Percentiles rank a stretch among this genome's conserved stretches.
These are phyloP conservation scores for Liodrosophila aerea DNA, from an alignment of 2,888 invertebrate genomes.

Conservation along the genomic window DNA sequence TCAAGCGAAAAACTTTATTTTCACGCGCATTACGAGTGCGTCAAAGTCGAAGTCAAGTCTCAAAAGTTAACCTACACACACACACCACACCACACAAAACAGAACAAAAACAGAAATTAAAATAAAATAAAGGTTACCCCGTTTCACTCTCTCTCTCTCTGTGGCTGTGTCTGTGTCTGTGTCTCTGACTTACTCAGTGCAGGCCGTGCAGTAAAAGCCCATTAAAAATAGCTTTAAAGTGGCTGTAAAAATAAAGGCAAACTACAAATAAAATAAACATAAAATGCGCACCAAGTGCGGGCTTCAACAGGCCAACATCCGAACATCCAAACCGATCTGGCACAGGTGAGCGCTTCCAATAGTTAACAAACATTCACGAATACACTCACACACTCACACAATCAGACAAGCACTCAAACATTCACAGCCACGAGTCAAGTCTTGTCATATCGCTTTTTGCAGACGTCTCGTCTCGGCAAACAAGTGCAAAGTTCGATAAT, in stretches of 20 bases:
- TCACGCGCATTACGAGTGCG: slow-evolving; percentile 72
- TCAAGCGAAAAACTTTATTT: slow-evolving; percentile 77
- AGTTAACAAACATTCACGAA: neutral
- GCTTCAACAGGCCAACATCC: slow-evolving; percentile 35
- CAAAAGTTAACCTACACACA: slow-evolving; percentile 44
- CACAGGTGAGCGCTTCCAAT: slow-evolving; percentile 9
- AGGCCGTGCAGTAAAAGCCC: slow-evolving; percentile 56
- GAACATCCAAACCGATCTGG: neutral
- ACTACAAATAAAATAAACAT: slow-evolving; percentile 73
- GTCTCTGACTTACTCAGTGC: slow-evolving; percentile 15
- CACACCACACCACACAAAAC: slow-evolving; percentile 1
- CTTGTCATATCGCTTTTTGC: too few relatives aligned
- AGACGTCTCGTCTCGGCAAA: too few relatives aligned
- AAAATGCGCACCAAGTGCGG: slow-evolving; percentile 74
- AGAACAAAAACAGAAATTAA: slow-evolving; percentile 5
- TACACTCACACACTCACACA: neutral
- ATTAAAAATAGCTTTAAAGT: slow-evolving; percentile 74
- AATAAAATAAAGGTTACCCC: slow-evolving; percentile 31
- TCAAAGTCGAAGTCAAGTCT: slow-evolving; percentile 57
- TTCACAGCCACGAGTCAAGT: neutral
- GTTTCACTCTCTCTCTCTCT: neutral
- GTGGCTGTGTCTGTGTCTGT: too few relatives aligned
- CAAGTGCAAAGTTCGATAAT: too few relatives aligned
- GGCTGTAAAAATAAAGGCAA: slow-evolving; percentile 70
- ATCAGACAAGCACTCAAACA: neutral